Evolutionary conservation across 2,797 vertebrate species (phyloP).

Genomic region (Loriculus beryllinus): DNA sequence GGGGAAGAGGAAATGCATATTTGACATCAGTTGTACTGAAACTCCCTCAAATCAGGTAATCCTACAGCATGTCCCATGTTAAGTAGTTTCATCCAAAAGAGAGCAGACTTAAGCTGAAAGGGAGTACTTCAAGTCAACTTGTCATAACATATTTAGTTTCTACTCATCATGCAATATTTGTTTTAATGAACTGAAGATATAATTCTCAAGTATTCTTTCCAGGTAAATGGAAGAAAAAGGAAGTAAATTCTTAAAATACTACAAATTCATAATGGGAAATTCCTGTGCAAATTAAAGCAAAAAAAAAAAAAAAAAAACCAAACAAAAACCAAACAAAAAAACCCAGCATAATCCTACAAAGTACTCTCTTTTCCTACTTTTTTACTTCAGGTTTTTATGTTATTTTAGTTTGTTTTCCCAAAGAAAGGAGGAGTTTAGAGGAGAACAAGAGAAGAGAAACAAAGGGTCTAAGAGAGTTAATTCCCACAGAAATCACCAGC

Average conservation of each 20-base stretch:
- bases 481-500: not conserved
- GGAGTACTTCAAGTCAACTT: not conserved
- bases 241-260: not conserved
- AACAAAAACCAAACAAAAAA: too few relatives aligned
- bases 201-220: not conserved
- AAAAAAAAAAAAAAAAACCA: not conserved
- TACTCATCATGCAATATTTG: not conserved
- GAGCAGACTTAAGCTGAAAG: not conserved
- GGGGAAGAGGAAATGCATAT: not conserved
- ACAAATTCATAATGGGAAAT: not conserved
- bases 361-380: not conserved
- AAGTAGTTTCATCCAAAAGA: not conserved
- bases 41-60: not conserved
- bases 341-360: not conserved
- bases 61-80: not conserved
- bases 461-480: not conserved
- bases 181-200: not conserved
- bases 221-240: not conserved
- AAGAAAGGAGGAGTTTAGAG: accelerated
- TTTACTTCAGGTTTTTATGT: not conserved
- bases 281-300: not conserved
- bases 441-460: not conserved
- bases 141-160: not conserved
- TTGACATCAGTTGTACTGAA: not conserved
- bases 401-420: not conserved